phyloP scores from a whole-genome alignment of 2,888 invertebrate genomes.

The Cosmopolites sordidus region DNA sequence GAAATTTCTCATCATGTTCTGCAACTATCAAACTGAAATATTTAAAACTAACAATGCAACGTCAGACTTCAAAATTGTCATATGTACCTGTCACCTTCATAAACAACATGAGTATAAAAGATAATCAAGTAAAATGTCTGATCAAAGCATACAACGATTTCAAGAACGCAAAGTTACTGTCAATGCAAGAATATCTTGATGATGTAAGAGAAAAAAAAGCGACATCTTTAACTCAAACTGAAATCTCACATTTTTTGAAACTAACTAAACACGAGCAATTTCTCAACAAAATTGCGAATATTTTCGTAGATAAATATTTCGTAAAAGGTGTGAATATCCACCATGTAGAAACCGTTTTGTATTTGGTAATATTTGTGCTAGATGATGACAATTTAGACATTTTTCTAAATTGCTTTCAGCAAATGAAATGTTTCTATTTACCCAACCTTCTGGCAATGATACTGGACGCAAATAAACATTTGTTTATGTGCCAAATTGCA shows the following conservation, averaged over 20 bases:
- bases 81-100: too few species aligned
- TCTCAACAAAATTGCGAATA: slow-evolving; percentile 30
- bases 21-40: too few species aligned
- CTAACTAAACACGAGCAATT: slow-evolving; percentile 35
- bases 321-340: slow-evolving; percentile 30
- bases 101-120: slow-evolving; percentile 10
- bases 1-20: too few species aligned
- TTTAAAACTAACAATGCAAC: too few species aligned
- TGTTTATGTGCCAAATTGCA: slow-evolving; percentile 50
- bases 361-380: slow-evolving; percentile 38
- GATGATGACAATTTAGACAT: slow-evolving; percentile 32
- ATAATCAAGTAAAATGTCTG: slow-evolving; percentile 28
- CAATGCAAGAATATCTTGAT: slow-evolving; percentile 34
- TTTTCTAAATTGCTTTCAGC: slow-evolving; percentile 30
- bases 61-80: too few species aligned
- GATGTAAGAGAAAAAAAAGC: slow-evolving; percentile 20
- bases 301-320: slow-evolving; percentile 29
- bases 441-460: slow-evolving; percentile 47
- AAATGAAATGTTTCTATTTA: slow-evolving; percentile 29
- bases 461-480: slow-evolving; percentile 49
- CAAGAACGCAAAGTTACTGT: slow-evolving; percentile 24
- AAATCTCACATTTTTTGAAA: slow-evolving; percentile 29
- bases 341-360: slow-evolving; percentile 31
- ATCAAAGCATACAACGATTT: slow-evolving; percentile 32
- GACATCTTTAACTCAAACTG: slow-evolving; percentile 20